Conservation (phyloP, 2,797 vertebrate species). For the Poeciliopsis paucimaculata region DNA sequence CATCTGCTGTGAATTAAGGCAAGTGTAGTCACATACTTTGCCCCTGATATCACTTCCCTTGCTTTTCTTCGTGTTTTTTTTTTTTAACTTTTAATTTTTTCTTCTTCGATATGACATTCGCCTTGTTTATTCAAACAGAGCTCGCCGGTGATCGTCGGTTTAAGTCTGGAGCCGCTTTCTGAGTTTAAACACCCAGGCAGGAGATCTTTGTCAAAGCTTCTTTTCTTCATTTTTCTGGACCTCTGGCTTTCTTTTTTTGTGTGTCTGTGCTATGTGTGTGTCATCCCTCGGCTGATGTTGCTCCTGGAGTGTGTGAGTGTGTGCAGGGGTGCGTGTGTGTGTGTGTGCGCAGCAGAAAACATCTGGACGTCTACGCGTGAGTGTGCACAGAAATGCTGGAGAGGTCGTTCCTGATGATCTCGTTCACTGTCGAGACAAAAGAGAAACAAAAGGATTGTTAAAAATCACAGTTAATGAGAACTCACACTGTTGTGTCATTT, state of each 20-base stretch:
- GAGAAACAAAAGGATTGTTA: constrained; percentile 33
- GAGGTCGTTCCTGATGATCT: constrained; percentile 96
- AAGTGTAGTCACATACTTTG: constrained; percentile 62
- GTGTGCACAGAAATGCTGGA: constrained; percentile 88
- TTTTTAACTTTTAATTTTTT: too few relatives aligned
- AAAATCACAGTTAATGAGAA: not conserved
- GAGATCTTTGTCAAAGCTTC: constrained; percentile 50
- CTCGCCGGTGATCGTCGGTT: constrained; percentile 64
- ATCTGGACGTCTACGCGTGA: constrained; percentile 76
- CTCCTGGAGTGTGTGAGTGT: constrained; percentile 12
- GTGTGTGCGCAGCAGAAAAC: constrained; percentile 38
- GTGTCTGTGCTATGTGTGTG: constrained; percentile 10
- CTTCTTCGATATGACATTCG: constrained; percentile 65
- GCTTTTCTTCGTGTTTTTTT: not conserved
- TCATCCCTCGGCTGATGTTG: constrained; percentile 38
- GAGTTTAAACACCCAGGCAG: constrained; percentile 23
- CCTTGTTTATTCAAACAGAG: constrained; percentile 57
- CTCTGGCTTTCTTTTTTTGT: constrained; percentile 10
- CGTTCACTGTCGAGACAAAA: constrained; percentile 90
- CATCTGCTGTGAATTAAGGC: constrained; percentile 74
- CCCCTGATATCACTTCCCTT: constrained; percentile 64
- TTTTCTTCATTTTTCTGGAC: constrained; percentile 67
- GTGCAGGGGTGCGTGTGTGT: constrained; percentile 10
- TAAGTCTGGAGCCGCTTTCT: constrained; percentile 46
- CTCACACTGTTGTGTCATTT: not conserved